Conservation (phyloP, 1,140 invertebrate species). For the Phocides pigmalion region DNA sequence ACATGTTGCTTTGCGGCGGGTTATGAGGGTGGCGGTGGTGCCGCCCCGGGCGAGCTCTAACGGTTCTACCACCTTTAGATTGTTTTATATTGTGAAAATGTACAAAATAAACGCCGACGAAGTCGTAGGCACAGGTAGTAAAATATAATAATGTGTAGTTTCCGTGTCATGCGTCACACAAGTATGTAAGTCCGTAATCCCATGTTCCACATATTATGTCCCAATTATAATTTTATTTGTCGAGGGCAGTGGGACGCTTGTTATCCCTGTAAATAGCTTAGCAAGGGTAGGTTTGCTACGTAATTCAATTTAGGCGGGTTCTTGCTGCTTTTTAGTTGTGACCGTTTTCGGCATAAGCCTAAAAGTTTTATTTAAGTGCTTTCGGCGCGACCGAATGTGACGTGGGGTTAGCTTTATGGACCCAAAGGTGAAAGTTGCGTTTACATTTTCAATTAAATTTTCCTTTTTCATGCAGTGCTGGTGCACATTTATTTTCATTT, state of each 20-base stretch:
- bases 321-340: constrained; percentile 58
- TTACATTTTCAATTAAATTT: no score
- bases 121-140: not conserved
- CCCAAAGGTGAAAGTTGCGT: constrained; percentile 1
- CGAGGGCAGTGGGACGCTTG: constrained; percentile 54
- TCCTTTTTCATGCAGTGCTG: no score
- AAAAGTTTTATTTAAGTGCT: constrained; percentile 45
- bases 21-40: no score
- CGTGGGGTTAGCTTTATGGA: not conserved
- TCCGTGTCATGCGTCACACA: not conserved
- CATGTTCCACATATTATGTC: constrained; percentile 52
- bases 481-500: no score
- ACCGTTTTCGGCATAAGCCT: constrained; percentile 46
- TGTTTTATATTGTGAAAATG: no score
- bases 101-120: no score
- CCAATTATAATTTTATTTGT: constrained; percentile 65
- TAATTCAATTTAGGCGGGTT: constrained; percentile 59
- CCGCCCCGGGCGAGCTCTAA: no score
- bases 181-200: constrained; percentile 34
- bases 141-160: not conserved
- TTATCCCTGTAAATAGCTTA: constrained; percentile 64
- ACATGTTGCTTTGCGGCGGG: no score
- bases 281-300: constrained; percentile 51
- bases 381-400: constrained; percentile 5
- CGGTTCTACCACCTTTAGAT: no score